These are phyloP conservation scores for Pseudopipra pipra DNA, from an alignment of 2,113 vertebrate genomes.

Conservation along the genomic window DNA sequence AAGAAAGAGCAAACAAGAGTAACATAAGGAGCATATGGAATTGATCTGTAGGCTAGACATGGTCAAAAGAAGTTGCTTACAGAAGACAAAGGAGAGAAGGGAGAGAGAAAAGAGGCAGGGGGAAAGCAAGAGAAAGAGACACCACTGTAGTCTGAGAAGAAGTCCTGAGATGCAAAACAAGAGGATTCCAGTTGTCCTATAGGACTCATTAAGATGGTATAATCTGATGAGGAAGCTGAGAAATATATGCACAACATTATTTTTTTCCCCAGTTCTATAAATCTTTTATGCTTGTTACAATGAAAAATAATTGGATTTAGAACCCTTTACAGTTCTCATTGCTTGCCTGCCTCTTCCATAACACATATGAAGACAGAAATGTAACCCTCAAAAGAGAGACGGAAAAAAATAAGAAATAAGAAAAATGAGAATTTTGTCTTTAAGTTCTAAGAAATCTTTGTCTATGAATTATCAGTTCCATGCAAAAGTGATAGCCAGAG, in stretches of 20 bases:
- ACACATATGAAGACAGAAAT: not conserved
- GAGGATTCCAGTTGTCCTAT: not conserved
- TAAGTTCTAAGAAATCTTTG: not conserved
- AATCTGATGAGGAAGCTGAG: not conserved
- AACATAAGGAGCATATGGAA: not conserved
- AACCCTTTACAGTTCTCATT: not conserved
- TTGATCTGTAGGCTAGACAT: not conserved
- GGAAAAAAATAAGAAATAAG: not conserved
- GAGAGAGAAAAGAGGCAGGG: not conserved
- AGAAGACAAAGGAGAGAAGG: not conserved
- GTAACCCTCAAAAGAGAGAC: not conserved
- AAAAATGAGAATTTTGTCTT: not conserved
- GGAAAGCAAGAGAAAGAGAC: not conserved
- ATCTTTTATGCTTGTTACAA: not conserved
- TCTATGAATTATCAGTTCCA: not conserved
- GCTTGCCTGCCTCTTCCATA: not conserved
- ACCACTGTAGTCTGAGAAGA: not conserved
- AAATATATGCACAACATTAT: not conserved
- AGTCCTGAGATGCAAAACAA: not conserved
- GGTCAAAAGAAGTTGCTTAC: not conserved
- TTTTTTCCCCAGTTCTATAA: not conserved
- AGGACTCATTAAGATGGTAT: not conserved
- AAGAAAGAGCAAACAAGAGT: slow-evolving; percentile 1
- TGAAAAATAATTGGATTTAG: not conserved
- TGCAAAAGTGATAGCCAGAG: not conserved